Evolutionary conservation across 2,113 vertebrate genomes (phyloP).

Genomic region (Hydropotes inermis): DNA sequence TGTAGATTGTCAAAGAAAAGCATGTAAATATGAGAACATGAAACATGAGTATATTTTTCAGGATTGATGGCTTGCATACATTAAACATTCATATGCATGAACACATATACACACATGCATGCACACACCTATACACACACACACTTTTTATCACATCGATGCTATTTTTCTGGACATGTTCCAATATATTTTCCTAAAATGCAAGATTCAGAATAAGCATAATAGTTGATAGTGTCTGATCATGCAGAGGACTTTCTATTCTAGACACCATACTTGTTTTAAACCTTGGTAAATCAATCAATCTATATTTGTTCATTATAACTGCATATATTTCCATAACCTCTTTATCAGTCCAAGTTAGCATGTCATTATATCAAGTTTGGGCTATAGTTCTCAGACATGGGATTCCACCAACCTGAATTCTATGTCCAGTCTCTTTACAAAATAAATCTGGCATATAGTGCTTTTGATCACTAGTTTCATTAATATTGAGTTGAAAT

Average conservation of each 20-base stretch:
- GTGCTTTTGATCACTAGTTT: background rate
- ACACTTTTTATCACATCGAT: background rate
- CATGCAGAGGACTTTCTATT: background rate
- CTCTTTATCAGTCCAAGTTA: background rate
- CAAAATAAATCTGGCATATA: background rate
- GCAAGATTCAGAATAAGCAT: background rate
- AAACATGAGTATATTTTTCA: background rate
- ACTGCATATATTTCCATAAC: background rate
- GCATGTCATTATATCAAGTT: background rate
- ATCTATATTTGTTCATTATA: background rate
- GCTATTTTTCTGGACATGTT: background rate
- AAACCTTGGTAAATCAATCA: background rate
- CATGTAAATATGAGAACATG: background rate
- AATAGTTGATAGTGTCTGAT: background rate
- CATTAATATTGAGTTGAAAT: background rate
- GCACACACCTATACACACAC: fast-evolving
- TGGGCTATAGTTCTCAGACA: background rate
- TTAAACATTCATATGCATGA: background rate
- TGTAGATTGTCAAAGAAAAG: background rate
- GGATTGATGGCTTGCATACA: background rate
- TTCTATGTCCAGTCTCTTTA: background rate
- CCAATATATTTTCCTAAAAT: background rate
- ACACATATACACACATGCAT: too few relatives aligned
- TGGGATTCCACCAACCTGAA: background rate
- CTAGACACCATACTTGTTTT: background rate